Percentiles rank a stretch among this genome's conserved stretches.
Conservation (phyloP, 2,797 vertebrate species). For the Sphenodon punctatus region DNA sequence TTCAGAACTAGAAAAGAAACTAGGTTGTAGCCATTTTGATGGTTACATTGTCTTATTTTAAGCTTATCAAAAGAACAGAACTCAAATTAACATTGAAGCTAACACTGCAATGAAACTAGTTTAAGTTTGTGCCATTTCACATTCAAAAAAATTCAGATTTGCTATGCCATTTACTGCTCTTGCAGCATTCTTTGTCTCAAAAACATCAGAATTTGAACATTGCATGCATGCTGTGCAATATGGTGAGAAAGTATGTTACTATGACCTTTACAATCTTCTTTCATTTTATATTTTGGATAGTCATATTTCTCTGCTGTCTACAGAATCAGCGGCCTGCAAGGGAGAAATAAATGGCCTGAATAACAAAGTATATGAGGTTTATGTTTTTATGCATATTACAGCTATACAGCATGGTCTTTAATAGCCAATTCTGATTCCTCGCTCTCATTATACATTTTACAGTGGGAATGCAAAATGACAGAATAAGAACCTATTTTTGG, state of each 20-base stretch:
- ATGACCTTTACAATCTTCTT: conserved; percentile 9
- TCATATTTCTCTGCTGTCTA: background rate
- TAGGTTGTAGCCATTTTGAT: background rate
- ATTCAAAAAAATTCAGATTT: rapidly evolving
- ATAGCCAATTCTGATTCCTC: background rate
- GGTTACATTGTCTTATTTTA: background rate
- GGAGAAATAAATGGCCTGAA: background rate
- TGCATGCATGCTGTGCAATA: conserved; percentile 6
- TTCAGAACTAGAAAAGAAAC: background rate
- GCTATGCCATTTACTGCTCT: background rate
- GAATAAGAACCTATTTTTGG: background rate
- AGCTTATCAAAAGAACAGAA: background rate
- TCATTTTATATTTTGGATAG: background rate
- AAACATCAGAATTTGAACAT: conserved; percentile 2
- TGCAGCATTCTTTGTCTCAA: background rate
- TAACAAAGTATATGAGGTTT: background rate
- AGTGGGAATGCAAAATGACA: background rate
- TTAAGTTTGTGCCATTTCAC: background rate
- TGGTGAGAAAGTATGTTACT: conserved; percentile 22
- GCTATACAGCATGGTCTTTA: background rate
- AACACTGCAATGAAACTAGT: background rate
- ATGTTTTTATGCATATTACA: background rate
- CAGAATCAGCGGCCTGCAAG: background rate
- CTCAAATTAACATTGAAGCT: background rate
- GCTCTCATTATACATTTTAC: background rate